Evolutionary conservation across 2,888 invertebrate species (phyloP), one percentile per base, ranked within the genome.

Genomic region (Notocelia uddmanniana): DNA sequence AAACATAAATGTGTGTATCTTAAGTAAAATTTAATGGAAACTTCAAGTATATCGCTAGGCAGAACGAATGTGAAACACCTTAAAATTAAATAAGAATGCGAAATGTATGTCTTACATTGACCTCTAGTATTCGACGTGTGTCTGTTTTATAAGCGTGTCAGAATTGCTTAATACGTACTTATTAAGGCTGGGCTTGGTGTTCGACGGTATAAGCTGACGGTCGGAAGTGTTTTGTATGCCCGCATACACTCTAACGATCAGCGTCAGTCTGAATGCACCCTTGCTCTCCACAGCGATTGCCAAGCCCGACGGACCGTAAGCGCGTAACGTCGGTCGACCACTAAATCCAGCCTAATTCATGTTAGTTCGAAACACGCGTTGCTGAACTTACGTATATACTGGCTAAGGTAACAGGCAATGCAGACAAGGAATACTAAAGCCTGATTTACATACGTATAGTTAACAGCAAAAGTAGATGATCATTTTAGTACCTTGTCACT

Each of bases 201-300:
- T 37, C 37, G 37, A 37, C 13, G 45, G 8, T n/a, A n/a, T 15
- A 45, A 13, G 13, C 6, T 45, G n/a, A 13, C 45, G 45, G 2
- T 45, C n/a, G 45, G n/a, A 45, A n/a, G 45, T 1, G n/a, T 45
- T 45, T n/a, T 45, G 45, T n/a, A n/a, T 8, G 8, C 45, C n/a
- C 31, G 31, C n/a, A 37, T 1, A 37, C 37, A 13, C 45, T 6
- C 13, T 45, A 2, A 45, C 45, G 13, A n/a, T 45, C 45, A 45
- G n/a, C 45, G 45, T 45, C 45, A 45, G 45, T 45, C n/a, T n/a
- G n/a, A 45, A 45, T 45, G 41, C 41, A 45, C n/a, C n/a, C 45
- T 31, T 8, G 3, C 8, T 6, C n/a, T 45, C 41, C n/a, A 15
- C 45, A 15, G 45, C n/a, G 13, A 45, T 45, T n/a, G 45, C n/a